phyloP scores from a whole-genome alignment of 2,113 vertebrate genomes.

The Hippolais icterina region DNA sequence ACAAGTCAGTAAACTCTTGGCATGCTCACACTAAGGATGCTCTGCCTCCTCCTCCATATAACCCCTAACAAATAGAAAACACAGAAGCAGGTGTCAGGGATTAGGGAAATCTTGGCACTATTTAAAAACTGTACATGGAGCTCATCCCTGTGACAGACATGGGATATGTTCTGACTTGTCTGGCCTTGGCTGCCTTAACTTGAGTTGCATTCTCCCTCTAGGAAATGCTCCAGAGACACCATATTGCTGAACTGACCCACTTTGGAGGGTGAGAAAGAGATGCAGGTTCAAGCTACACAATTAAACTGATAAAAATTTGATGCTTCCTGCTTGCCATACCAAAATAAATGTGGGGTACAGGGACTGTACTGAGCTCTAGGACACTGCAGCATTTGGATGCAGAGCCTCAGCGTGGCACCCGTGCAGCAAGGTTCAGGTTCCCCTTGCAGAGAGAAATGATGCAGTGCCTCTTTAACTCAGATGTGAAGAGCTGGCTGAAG shows the following conservation, averaged over 20 bases:
- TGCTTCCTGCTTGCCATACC: not conserved
- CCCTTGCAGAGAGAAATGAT: not conserved
- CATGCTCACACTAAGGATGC: not conserved
- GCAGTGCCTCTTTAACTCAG: conserved; percentile 26
- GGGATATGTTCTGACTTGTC: not conserved
- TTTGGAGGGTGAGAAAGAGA: not conserved
- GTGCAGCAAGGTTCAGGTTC: rapidly evolving
- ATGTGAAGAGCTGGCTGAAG: not conserved
- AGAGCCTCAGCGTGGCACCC: not conserved
- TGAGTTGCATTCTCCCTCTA: not conserved
- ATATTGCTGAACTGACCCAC: not conserved
- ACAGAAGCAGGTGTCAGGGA: not conserved
- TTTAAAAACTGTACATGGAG: not conserved
- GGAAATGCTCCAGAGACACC: not conserved
- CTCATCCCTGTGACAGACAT: not conserved
- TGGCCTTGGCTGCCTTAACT: not conserved
- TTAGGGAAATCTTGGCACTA: not conserved
- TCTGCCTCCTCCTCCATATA: not conserved
- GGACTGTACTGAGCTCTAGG: not conserved
- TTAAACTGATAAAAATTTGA: not conserved
- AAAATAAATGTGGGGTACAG: not conserved
- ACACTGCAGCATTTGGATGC: not conserved
- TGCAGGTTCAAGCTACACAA: not conserved
- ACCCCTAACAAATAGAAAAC: not conserved
- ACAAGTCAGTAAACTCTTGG: not conserved